phyloP scores from a whole-genome alignment of 2,888 invertebrate species.

The Mesorhabditis sp. region DNA sequence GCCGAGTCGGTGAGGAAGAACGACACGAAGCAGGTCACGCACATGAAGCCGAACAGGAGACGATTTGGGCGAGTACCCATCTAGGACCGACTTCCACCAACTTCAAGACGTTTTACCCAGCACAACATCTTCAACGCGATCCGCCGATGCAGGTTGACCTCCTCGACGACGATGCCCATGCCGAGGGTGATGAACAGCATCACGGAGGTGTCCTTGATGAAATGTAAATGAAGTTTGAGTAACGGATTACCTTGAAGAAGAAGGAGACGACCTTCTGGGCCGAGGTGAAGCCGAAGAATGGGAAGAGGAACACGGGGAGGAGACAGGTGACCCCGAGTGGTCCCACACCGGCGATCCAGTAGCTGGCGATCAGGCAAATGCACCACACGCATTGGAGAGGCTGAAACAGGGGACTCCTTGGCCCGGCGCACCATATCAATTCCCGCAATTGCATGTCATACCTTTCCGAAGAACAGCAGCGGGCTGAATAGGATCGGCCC shows the following conservation, averaged over 20 bases:
- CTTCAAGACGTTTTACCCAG: slow-evolving; percentile 23
- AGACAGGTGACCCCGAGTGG: slow-evolving; percentile 39
- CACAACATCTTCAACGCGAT: slow-evolving; percentile 31
- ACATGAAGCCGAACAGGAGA: slow-evolving; percentile 18
- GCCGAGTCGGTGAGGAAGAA: slow-evolving; percentile 50
- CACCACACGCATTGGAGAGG: slow-evolving; percentile 30
- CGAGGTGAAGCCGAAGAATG: slow-evolving; percentile 30
- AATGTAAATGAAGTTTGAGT: too few relatives aligned
- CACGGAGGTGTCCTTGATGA: too few relatives aligned
- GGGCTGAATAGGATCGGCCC: slow-evolving; percentile 18
- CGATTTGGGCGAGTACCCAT: neutral
- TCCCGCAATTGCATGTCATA: neutral
- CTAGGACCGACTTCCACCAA: neutral
- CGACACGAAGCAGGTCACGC: slow-evolving; percentile 21
- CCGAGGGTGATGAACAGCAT: slow-evolving; percentile 31
- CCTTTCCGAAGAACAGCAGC: slow-evolving; percentile 23
- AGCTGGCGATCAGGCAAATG: slow-evolving; percentile 28
- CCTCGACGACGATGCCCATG: slow-evolving; percentile 36
- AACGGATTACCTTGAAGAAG: slow-evolving; percentile 22
- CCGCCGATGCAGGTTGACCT: slow-evolving; percentile 27
- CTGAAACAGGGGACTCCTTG: slow-evolving; percentile 19
- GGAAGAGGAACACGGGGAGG: slow-evolving; percentile 39
- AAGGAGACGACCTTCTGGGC: slow-evolving; percentile 24
- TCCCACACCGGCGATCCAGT: slow-evolving; percentile 30
- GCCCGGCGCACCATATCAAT: too few relatives aligned